Percentiles rank a stretch among this genome's conserved stretches.
Conservation (phyloP, 1,140 invertebrate species). For the Polypedilum vanderplanki region DNA sequence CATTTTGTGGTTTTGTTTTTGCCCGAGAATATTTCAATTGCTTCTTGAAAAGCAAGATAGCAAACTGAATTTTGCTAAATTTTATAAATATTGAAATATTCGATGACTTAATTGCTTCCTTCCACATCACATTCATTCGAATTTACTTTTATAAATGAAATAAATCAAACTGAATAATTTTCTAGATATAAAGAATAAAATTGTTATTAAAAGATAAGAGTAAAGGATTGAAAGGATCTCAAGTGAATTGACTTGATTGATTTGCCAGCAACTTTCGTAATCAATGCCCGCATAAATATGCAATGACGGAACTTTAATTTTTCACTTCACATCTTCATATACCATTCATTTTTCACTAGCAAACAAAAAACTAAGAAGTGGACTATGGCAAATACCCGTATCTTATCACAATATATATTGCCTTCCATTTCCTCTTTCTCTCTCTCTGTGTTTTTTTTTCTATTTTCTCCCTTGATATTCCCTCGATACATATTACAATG, state of each 20-base stretch:
- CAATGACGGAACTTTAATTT: conserved; percentile 15
- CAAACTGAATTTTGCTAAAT: neutral
- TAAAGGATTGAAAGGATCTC: no score
- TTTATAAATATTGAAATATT: neutral
- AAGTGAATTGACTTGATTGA: neutral
- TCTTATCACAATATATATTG: conserved; percentile 7
- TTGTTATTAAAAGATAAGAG: neutral
- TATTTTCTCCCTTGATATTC: neutral
- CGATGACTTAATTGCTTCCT: conserved; percentile 4
- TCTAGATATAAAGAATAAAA: neutral
- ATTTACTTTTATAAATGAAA: neutral
- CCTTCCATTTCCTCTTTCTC: conserved; percentile 4
- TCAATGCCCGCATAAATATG: neutral
- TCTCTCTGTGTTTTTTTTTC: neutral
- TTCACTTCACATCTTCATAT: conserved; percentile 11
- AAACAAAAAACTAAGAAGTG: neutral
- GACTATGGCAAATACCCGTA: neutral
- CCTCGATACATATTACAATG: conserved; percentile 28
- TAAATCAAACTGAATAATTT: no score
- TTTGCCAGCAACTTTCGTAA: neutral
- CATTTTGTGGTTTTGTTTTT: conserved; percentile 24
- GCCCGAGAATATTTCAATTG: neutral
- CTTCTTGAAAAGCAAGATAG: neutral
- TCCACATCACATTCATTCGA: neutral
- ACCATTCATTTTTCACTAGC: neutral